Evolutionary conservation across 2,113 vertebrate species (phyloP).

Genomic region (Ciconia maguari): DNA sequence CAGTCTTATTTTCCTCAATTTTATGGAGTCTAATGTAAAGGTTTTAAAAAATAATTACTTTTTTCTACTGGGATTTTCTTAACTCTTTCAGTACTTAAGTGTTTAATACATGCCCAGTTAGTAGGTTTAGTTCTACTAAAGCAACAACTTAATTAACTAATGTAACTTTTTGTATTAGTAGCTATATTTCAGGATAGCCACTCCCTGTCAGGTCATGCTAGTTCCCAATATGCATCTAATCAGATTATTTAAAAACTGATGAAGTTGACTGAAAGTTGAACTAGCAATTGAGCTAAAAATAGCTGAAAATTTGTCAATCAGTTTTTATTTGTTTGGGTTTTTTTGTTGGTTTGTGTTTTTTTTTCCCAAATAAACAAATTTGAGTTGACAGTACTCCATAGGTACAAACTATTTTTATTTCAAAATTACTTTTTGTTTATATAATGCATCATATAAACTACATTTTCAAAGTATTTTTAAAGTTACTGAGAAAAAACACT

Average conservation of each 20-base stretch:
- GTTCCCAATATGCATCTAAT: neutral
- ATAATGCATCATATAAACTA: neutral
- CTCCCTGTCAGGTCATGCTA: neutral
- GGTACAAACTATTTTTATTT: neutral
- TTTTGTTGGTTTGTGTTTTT: fast-evolving
- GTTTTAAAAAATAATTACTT: neutral
- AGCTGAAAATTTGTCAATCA: neutral
- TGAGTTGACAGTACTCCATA: neutral
- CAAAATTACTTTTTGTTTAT: neutral
- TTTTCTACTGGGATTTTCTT: neutral
- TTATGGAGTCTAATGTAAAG: neutral
- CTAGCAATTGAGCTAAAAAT: neutral
- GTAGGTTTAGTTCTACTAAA: neutral
- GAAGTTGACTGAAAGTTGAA: neutral
- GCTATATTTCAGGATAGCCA: neutral
- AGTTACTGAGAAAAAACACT: neutral
- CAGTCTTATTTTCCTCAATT: neutral
- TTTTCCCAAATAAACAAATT: fast-evolving
- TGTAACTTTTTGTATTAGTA: neutral
- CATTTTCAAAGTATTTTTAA: neutral
- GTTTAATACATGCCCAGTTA: neutral
- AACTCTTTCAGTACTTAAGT: neutral
- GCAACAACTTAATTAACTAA: neutral
- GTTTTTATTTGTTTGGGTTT: neutral
- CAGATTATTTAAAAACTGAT: neutral